Percentiles rank a stretch among this genome's conserved stretches.
These are phyloP conservation scores for Meles meles DNA, from an alignment of 2,113 vertebrate species.

Conservation along the genomic window DNA sequence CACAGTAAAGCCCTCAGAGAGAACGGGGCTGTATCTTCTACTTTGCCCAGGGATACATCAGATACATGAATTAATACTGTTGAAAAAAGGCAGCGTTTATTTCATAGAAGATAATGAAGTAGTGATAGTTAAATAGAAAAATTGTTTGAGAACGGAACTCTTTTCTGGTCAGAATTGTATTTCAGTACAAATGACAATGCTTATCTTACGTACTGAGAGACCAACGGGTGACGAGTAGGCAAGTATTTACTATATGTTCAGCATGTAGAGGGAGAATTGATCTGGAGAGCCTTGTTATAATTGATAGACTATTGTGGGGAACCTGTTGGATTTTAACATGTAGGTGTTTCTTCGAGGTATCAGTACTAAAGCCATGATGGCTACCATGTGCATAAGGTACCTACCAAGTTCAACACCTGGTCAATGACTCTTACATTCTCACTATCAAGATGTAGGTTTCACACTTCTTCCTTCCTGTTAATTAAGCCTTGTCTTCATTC, in stretches of 20 bases:
- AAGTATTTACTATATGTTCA: fast-evolving
- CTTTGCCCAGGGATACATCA: slow-evolving; percentile 55
- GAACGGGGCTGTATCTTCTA: slow-evolving; percentile 58
- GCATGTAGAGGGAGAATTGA: background rate
- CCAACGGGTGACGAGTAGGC: background rate
- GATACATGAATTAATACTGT: slow-evolving; percentile 61
- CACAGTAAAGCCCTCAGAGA: slow-evolving; percentile 63
- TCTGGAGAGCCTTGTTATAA: background rate
- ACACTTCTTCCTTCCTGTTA: background rate
- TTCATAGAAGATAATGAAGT: slow-evolving; percentile 39
- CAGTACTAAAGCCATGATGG: background rate
- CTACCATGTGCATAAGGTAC: no score
- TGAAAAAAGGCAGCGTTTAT: slow-evolving; percentile 46
- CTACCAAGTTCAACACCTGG: background rate
- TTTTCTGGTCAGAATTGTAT: background rate
- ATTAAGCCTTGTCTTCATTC: background rate
- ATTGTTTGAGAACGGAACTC: background rate
- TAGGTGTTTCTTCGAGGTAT: background rate
- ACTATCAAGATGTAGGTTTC: background rate
- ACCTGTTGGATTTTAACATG: background rate
- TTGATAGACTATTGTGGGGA: background rate
- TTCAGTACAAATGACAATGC: background rate
- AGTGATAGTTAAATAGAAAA: slow-evolving; percentile 30
- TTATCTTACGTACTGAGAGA: background rate
- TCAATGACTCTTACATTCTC: background rate